Evolutionary conservation across 37 sponge, comb jelly and placozoan species (phyloP), one percentile per base, ranked within the genome.

Genomic region (Hexactinellida sp.): DNA sequence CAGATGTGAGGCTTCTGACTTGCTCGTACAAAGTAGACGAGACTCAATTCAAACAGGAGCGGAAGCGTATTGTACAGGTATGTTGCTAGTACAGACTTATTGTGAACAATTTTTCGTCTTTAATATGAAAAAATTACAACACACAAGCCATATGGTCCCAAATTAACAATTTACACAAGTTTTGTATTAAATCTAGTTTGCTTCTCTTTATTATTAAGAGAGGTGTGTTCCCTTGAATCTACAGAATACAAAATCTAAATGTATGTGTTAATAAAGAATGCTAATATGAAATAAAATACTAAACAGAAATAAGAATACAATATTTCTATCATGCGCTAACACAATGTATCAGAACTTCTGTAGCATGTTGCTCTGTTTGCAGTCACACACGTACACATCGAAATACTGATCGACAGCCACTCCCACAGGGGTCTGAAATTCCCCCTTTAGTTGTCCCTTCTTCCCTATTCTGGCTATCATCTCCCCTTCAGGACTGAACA

Each of bases 401-500:
- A 87, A 89, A 38, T 38, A 36, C 30, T 7, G 23, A 34, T 47
- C 24, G 30, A 89, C 84, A 5, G 71, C 82, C 10, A 91, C 38
- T n/a, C 92, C 89, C 37, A 85, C 71, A 71, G 92, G 92, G 38
- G 54, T 34, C 16, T 85, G 54, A 37, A 91, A 91, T 37, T 87
- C 47, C 28, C 47, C 38, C 38, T 37, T 36, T 16, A 47, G 82
- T 82, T 38, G 37, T 0, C 89, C 92, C 28, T 54, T 85, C 19
- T 3, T 37, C 0, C 92, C 89, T 35, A 89, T 63, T 23, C 76
- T 10, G 30, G 30, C 34, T n/a, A 63, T 3, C 32, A 63, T 7
- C 32, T 63, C 76, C 32, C 76, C 76, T n/a, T 63, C 19, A 63
- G 76, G 76, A 32, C 19, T 63, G 76, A 63, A 63, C 5, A 63